phyloP scores from a whole-genome alignment of 2,888 invertebrate species.

The Ophion slaviceki region DNA sequence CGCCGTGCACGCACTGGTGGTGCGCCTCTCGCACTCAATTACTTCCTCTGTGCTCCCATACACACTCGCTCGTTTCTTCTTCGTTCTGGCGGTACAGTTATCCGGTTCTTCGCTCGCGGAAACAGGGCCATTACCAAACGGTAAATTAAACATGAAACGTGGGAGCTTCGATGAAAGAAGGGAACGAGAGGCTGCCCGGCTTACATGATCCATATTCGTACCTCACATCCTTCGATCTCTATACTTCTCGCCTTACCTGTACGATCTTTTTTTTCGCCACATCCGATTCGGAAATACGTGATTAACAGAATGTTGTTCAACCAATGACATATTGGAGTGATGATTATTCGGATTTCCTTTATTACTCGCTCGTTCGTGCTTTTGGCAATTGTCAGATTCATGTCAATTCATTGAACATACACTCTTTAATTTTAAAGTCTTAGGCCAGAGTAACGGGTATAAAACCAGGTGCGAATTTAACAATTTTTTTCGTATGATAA shows the following conservation, averaged over 20 bases:
- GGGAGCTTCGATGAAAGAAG: constrained; percentile 68
- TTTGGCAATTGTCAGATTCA: too few relatives aligned
- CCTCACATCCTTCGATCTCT: background rate
- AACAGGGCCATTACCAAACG: constrained; percentile 73
- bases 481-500: too few relatives aligned
- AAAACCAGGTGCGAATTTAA: too few relatives aligned
- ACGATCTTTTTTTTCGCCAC: background rate
- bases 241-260: background rate
- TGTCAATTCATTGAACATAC: too few relatives aligned
- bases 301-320: too few relatives aligned
- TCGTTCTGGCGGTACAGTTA: constrained; percentile 57
- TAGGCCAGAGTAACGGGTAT: too few relatives aligned
- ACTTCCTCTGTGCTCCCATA: constrained; percentile 43
- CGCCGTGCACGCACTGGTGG: constrained; percentile 19
- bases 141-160: constrained; percentile 72
- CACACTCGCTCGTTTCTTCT: constrained; percentile 41
- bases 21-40: constrained; percentile 33
- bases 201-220: constrained; percentile 10
- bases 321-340: too few relatives aligned
- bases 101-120: constrained; percentile 66
- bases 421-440: too few relatives aligned
- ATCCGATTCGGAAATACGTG: background rate
- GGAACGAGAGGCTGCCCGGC: constrained; percentile 55
- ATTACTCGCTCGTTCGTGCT: too few relatives aligned
- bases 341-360: too few relatives aligned